phyloP scores from a whole-genome alignment of 2,113 vertebrate genomes.

The Brachyhypopomus gauderio region DNA sequence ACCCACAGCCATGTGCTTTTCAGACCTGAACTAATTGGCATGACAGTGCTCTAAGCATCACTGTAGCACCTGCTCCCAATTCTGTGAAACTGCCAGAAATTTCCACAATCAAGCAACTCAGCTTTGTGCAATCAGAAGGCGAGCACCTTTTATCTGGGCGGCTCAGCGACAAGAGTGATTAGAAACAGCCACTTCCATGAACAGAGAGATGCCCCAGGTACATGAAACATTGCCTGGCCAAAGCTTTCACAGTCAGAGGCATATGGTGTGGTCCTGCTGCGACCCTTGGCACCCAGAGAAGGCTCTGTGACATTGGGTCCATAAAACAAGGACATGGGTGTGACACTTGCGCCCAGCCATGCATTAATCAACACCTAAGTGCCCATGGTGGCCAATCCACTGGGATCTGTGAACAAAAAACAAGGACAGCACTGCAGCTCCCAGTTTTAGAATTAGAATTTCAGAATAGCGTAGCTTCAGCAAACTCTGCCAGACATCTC shows the following conservation, averaged over 20 bases:
- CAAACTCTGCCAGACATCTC: too few species aligned
- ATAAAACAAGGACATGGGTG: conserved; percentile 10
- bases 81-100: conserved; percentile 9
- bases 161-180: background rate
- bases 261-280: conserved; percentile 6
- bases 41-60: background rate
- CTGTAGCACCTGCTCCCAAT: conserved; percentile 13
- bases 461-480: conserved; percentile 35
- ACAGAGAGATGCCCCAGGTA: background rate
- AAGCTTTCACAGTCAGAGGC: background rate
- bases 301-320: background rate
- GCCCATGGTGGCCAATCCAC: conserved; percentile 1
- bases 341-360: conserved; percentile 3
- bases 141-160: background rate
- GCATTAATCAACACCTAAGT: conserved; percentile 38
- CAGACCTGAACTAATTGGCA: background rate
- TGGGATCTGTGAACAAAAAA: conserved; percentile 9
- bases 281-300: background rate
- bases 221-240: background rate
- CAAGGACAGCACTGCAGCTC: background rate
- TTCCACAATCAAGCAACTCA: background rate
- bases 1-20: background rate
- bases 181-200: background rate
- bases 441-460: background rate
- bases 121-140: background rate